Evolutionary conservation across 2,888 invertebrate species (phyloP), one percentile per base, ranked within the genome.

Genomic region (Eupithecia centaureata): DNA sequence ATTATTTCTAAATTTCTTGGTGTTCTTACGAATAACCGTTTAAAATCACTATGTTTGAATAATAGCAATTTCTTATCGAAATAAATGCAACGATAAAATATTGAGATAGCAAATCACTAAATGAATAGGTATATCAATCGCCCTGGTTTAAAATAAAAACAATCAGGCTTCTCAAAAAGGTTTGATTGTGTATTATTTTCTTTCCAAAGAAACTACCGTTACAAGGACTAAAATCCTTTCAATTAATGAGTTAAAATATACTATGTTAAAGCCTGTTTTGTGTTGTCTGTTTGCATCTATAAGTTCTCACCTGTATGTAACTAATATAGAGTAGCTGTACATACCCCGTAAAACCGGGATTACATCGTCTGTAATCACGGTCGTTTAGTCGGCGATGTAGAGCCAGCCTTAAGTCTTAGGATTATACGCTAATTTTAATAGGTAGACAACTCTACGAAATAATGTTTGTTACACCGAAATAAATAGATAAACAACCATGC

Each of bases 391-490:
- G 76, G 74, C 80, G 72, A 80, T 84, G 82, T 85, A 86, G 78
- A 85, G 80, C 75, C 78, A 81, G 82, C 76, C 78, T 75, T 77
- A 73, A 77, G 70, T 77, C 74, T 65, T 81, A 86, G 81, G 77
- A 73, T 78, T 84, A 85, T 77, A 80, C 75, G 82, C 84, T 89
- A 86, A 85, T 81, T 86, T 83, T 82, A 85, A 84, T 89, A 89
- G 81, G 80, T 85, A 86, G 87, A 85, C 80, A 82, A 88, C 83
- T 86, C 83, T 85, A 83, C 83, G 80, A 80, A 84, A 86, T 86
- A 91, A 91, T 90, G 90, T 92, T 93, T 92, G 92, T 92, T 92
- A 93, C 91, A 92, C 91, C 79, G 91, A 91, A 92, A 92, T 76
- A 76, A 69, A 76, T 92, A 92, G 91, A 92, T 84, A 83, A 85